Evolutionary conservation across 2,113 vertebrate genomes (phyloP).

Genomic region (Nymphicus hollandicus): DNA sequence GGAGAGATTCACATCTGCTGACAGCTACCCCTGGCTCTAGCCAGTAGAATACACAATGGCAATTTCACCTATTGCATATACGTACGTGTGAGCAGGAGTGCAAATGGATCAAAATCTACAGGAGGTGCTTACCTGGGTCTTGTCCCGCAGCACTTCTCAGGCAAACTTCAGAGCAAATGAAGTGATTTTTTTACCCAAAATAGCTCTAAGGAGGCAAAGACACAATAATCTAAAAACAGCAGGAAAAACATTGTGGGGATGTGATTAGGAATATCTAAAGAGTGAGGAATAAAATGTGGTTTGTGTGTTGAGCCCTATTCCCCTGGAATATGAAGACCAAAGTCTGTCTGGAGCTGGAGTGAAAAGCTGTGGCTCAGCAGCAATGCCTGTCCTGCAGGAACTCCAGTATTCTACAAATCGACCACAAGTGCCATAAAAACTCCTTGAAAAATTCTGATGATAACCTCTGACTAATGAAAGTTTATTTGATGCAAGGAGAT

Average conservation of each 20-base stretch:
- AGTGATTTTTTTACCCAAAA: neutral
- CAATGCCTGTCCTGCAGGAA: neutral
- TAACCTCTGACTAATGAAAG: neutral
- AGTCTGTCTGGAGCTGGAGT: neutral
- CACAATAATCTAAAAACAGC: constrained; percentile 14
- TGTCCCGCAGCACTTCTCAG: neutral
- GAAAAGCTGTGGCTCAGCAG: neutral
- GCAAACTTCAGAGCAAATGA: neutral
- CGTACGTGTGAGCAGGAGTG: neutral
- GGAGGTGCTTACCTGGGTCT: neutral
- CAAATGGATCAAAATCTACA: neutral
- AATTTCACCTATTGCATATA: neutral
- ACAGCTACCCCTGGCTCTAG: neutral
- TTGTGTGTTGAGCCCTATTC: neutral
- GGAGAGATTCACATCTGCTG: neutral
- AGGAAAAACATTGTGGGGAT: neutral
- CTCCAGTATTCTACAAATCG: neutral
- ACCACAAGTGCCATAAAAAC: neutral
- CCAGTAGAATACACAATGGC: neutral
- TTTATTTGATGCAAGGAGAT: neutral
- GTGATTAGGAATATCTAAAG: neutral
- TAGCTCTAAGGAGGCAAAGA: neutral
- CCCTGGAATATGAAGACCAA: neutral
- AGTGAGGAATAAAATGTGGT: neutral
- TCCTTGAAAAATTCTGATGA: neutral